Evolutionary conservation across 1,140 invertebrate genomes (phyloP).

Genomic region (Ceratitis capitata): DNA sequence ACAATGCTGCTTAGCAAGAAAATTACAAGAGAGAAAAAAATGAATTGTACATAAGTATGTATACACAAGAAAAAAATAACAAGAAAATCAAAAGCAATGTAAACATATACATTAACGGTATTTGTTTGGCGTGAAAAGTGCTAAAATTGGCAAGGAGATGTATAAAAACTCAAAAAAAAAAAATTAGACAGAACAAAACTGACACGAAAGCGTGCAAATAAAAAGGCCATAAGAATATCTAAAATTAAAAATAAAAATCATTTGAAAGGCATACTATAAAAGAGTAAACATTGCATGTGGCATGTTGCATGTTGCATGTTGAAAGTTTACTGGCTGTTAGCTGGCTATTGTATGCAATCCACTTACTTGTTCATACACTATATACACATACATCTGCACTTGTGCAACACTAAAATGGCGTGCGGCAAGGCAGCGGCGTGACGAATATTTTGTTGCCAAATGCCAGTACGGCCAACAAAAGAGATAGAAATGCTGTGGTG

Average conservation of each 20-base stretch:
- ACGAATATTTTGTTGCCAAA: conserved; percentile 40
- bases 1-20: conserved; percentile 18
- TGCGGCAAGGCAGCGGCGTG: conserved; percentile 29
- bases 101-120: conserved; percentile 29
- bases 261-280: not conserved
- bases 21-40: not conserved
- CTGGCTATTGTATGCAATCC: not conserved
- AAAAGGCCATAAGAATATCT: too few relatives aligned
- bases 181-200: not conserved
- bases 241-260: not conserved
- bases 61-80: not conserved
- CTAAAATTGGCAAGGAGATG: conserved; percentile 8
- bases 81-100: not conserved
- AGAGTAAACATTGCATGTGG: conserved; percentile 28
- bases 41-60: too few relatives aligned
- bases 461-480: not conserved
- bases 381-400: not conserved
- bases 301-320: conserved; percentile 28
- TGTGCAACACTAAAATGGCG: conserved; percentile 18
- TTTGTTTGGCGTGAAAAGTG: conserved; percentile 10
- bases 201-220: not conserved
- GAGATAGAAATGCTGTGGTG: not conserved
- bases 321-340: not conserved
- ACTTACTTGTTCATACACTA: not conserved
- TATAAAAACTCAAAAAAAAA: not conserved